A percentile compares a stretch with the other conserved stretches of the same genome.
Evolutionary conservation across 2,113 vertebrate genomes (phyloP).

Genomic region (Boleophthalmus pectinirostris): DNA sequence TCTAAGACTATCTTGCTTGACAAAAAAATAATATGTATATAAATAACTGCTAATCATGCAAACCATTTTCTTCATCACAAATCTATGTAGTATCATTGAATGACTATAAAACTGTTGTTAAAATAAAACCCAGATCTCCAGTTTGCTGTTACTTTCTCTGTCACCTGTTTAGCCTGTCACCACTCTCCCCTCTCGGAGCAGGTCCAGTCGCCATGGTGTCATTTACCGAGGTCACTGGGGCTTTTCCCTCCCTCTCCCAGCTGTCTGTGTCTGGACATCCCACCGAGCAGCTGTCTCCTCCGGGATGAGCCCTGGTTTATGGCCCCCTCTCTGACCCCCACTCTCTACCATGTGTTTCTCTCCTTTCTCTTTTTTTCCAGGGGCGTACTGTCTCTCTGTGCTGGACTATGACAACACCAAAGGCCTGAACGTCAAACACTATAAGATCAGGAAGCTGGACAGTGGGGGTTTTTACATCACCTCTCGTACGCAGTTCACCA

Average conservation of each 20-base stretch:
- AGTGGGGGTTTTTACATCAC: slow-evolving; percentile 96
- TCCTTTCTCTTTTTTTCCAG: slow-evolving; percentile 65
- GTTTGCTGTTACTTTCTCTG: not conserved
- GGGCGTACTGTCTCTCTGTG: slow-evolving; percentile 95
- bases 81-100: too few species aligned
- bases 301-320: slow-evolving; percentile 8
- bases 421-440: slow-evolving; percentile 95
- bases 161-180: not conserved
- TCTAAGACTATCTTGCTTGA: too few species aligned
- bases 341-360: slow-evolving; percentile 28
- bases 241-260: slow-evolving; percentile 27
- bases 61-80: too few species aligned
- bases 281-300: slow-evolving; percentile 53
- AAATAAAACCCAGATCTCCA: not conserved
- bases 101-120: not conserved
- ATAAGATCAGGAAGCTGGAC: slow-evolving; percentile 97
- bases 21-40: too few species aligned
- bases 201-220: slow-evolving; percentile 8
- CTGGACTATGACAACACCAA: slow-evolving; percentile 92
- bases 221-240: slow-evolving; percentile 16
- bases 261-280: slow-evolving; percentile 43
- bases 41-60: too few species aligned
- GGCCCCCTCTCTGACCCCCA: slow-evolving; percentile 28
- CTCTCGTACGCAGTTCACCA: slow-evolving; percentile 93
- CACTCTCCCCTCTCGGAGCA: not conserved